A percentile compares a stretch with the other conserved stretches of the same genome.
Conservation (phyloP, 2,888 invertebrate species). For the Tipula lateralis region DNA sequence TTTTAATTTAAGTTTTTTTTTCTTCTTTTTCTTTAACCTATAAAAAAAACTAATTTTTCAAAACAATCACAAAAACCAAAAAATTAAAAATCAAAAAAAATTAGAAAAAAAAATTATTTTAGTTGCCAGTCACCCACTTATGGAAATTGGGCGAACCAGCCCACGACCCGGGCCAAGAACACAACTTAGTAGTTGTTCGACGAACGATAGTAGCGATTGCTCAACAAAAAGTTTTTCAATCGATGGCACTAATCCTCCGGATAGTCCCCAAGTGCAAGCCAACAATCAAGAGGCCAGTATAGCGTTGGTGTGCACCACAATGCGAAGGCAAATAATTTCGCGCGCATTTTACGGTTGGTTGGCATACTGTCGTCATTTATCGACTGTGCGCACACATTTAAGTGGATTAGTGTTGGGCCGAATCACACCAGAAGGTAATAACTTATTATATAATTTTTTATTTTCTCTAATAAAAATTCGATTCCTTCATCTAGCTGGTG, state of each 20-base stretch:
- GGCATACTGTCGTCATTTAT: slow-evolving; percentile 87
- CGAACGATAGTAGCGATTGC: slow-evolving; percentile 59
- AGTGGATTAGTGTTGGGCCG: slow-evolving; percentile 78
- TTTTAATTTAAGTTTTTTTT: slow-evolving; percentile 29
- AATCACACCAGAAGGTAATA: slow-evolving; percentile 63
- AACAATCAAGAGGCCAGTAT: slow-evolving; percentile 55
- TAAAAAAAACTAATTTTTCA: neutral
- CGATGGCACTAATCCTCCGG: slow-evolving; percentile 48
- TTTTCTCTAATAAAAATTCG: neutral
- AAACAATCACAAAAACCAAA: neutral
- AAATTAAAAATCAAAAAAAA: neutral
- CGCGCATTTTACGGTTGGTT: slow-evolving; percentile 96
- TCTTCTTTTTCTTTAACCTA: neutral
- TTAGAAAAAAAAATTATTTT: slow-evolving; percentile 33
- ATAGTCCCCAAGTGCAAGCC: slow-evolving; percentile 45
- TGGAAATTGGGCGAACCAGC: slow-evolving; percentile 53
- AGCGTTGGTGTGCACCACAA: slow-evolving; percentile 84
- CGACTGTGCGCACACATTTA: slow-evolving; percentile 87
- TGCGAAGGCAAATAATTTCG: slow-evolving; percentile 91
- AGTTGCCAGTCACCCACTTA: slow-evolving; percentile 65
- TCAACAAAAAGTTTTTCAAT: slow-evolving; percentile 52
- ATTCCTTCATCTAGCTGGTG: slow-evolving; percentile 50
- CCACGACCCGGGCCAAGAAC: slow-evolving; percentile 46
- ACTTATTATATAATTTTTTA: slow-evolving; percentile 33
- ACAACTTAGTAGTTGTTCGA: slow-evolving; percentile 61